phyloP scores from a whole-genome alignment of 64 coral and sea anemone species.

The Trachythela sp. region DNA sequence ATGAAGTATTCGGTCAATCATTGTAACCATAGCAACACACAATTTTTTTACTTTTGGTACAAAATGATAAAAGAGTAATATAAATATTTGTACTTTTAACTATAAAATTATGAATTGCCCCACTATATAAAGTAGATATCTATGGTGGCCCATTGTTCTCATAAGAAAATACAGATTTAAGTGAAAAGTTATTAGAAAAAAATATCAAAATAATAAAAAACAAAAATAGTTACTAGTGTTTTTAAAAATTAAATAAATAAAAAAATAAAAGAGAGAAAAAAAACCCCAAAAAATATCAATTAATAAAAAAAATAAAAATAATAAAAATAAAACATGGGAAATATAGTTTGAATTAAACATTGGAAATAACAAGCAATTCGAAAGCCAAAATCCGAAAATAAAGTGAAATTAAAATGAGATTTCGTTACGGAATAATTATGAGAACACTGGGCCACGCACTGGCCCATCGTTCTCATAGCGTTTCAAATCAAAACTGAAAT shows the following conservation, averaged over 20 bases:
- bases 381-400: neutral
- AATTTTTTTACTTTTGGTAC: too few relatives aligned
- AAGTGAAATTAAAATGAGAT: neutral
- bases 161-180: neutral
- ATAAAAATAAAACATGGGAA: neutral
- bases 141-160: conserved; percentile 11
- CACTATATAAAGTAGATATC: too few relatives aligned
- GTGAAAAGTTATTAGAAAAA: neutral
- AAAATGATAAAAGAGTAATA: too few relatives aligned
- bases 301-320: neutral
- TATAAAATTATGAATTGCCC: too few relatives aligned
- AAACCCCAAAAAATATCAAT: neutral
- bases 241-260: neutral
- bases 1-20: too few relatives aligned
- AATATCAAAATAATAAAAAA: neutral
- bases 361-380: neutral
- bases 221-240: too few relatives aligned
- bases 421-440: neutral
- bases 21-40: too few relatives aligned
- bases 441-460: neutral
- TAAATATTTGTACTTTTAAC: too few relatives aligned
- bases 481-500: neutral
- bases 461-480: neutral
- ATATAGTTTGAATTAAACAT: neutral
- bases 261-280: neutral